Evolutionary conservation across 2,888 invertebrate genomes (phyloP).

Genomic region (Sarcophaga rosellei): DNA sequence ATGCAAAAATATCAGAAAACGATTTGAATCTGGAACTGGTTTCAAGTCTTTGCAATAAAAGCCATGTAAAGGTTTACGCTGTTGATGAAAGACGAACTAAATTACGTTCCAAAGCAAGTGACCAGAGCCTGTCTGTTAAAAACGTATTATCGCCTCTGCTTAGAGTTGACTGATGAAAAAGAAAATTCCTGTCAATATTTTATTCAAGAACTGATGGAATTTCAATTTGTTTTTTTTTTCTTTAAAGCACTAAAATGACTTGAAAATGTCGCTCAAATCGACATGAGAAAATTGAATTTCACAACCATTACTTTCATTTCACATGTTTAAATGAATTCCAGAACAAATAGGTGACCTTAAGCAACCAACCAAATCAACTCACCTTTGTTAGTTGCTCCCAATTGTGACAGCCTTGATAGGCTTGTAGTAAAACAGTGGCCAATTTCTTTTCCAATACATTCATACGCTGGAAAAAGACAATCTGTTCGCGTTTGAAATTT

Average conservation of each 20-base stretch:
- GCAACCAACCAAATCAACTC: not conserved
- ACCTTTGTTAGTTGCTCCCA: slow-evolving; percentile 84
- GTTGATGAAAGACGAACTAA: too few relatives aligned
- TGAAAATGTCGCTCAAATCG: not conserved
- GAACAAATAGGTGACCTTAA: not conserved
- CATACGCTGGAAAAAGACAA: slow-evolving; percentile 80
- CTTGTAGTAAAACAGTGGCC: slow-evolving; percentile 83
- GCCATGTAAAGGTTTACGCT: too few relatives aligned
- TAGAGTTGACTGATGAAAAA: not conserved
- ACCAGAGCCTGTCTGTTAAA: not conserved
- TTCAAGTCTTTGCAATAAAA: too few relatives aligned
- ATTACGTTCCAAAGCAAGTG: not conserved
- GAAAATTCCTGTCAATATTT: not conserved
- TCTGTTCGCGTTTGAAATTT: slow-evolving; percentile 83
- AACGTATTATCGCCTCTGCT: not conserved
- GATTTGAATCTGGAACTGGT: too few relatives aligned
- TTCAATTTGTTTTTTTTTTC: not conserved
- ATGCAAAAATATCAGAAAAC: too few relatives aligned
- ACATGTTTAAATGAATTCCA: not conserved
- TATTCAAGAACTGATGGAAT: not conserved
- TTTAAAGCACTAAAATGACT: not conserved
- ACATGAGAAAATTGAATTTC: not conserved
- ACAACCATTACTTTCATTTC: not conserved
- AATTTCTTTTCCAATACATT: slow-evolving; percentile 82
- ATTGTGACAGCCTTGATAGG: slow-evolving; percentile 84